Base-by-base conservation (phyloP, 2,888 invertebrate genomes). In the Dasypogon diadema region DNA sequence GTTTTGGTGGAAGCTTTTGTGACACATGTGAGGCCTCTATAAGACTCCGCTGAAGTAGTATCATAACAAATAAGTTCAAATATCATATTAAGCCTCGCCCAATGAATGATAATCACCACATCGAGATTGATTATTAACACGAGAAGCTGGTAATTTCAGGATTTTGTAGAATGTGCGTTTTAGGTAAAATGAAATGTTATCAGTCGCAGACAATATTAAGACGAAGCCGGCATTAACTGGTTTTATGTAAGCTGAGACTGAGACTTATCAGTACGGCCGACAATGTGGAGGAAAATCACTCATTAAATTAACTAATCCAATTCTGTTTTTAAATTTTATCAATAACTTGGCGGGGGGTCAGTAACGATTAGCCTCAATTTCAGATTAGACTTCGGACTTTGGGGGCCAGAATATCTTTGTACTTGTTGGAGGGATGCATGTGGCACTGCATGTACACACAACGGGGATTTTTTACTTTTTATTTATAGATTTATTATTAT, bases 261-360 rank as follows among this genome's bases (percentile, higher is more conserved):
- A 12, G n/a, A n/a, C n/a, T 42, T 42, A 42, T 42, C 42, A 42
- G n/a, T 42, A 42, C n/a, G 2, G 8, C n/a, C 42, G 12, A n/a
- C 42, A 42, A 42, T 12, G n/a, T 51, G 16, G 51, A 51, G 51
- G 51, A 18, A 51, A 51, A 51, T 51, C 14, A 16, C 14, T 51
- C 51, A 51, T 51, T 51, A 51, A 51, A 51, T 51, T 51, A 51
- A 51, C 51, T 18, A 51, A 51, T 51, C 51, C 51, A 51, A n/a
- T 16, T 51, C 42, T 51, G 51, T 21, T 51, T 21, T 51, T 51
- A 51, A 51, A 21, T 8, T n/a, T 51, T 51, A 51, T 51, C 51
- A 51, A 21, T 21, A 51, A 51, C 51, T 51, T 21, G 18, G 51
- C 51, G 51, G 51, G 51, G 51, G 51, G 51, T 51, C 51, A 51